Evolutionary conservation across 2,797 vertebrate species (phyloP).

Genomic region (Prionace glauca): DNA sequence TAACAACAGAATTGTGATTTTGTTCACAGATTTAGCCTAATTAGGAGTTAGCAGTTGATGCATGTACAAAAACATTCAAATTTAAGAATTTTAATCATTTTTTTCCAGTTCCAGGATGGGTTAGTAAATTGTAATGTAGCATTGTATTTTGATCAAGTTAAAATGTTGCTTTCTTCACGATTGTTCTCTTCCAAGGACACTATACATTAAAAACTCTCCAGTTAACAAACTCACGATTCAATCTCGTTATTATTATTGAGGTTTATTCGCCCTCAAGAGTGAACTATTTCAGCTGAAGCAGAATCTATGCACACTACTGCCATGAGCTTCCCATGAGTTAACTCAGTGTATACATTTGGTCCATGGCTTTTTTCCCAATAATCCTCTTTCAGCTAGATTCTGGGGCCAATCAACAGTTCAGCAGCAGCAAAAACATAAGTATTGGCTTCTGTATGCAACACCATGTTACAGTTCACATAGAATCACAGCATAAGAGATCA

Average conservation of each 20-base stretch:
- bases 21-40: background rate
- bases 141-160: background rate
- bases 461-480: too few species aligned
- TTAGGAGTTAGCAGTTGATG: background rate
- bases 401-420: background rate
- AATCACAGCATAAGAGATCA: too few species aligned
- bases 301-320: background rate
- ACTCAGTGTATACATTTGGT: too few species aligned
- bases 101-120: background rate
- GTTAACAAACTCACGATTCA: background rate
- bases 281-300: background rate
- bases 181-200: background rate
- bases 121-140: background rate
- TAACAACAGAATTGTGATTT: background rate
- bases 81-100: background rate
- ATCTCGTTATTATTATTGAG: background rate
- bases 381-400: background rate
- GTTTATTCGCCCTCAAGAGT: background rate
- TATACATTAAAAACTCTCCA: background rate
- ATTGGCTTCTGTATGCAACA: too few species aligned
- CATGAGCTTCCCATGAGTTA: background rate
- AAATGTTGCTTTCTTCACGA: background rate
- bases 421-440: background rate
- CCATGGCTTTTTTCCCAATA: too few species aligned
- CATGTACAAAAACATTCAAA: background rate